These are phyloP conservation scores for Galagoides demidoff DNA, from an alignment of 2,797 vertebrate species.

Conservation along the genomic window DNA sequence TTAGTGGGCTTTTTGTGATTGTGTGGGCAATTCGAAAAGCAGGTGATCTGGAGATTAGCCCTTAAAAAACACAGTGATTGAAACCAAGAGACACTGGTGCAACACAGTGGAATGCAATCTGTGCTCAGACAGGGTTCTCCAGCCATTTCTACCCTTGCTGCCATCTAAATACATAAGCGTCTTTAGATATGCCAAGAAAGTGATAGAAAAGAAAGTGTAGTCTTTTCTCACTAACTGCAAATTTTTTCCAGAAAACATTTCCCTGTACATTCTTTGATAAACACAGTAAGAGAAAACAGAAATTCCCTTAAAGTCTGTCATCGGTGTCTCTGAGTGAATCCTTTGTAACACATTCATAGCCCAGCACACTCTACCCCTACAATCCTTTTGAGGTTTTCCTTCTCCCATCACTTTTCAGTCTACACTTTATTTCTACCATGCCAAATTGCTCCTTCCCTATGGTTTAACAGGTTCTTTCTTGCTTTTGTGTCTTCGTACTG, in stretches of 20 bases:
- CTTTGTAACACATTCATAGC: neutral
- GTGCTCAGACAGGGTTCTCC: neutral
- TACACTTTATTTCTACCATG: neutral
- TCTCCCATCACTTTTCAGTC: neutral
- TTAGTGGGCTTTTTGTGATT: neutral
- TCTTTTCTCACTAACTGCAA: neutral
- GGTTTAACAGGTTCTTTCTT: neutral
- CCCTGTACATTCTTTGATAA: neutral
- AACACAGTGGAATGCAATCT: neutral
- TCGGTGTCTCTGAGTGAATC: neutral
- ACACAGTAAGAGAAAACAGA: neutral
- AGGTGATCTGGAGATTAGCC: neutral
- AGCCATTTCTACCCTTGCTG: neutral
- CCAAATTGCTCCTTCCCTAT: neutral
- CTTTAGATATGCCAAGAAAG: neutral
- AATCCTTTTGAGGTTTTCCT: neutral
- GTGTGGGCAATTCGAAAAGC: neutral
- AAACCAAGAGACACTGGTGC: neutral
- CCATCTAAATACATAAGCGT: neutral
- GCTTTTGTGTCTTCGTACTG: neutral
- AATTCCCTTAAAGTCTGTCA: neutral
- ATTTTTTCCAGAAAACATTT: slow-evolving; percentile 25
- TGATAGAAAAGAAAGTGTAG: neutral
- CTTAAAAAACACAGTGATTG: neutral
- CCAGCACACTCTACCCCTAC: neutral